Base-by-base conservation (phyloP, 2,113 vertebrate species). In the Sinosuthora webbiana region DNA sequence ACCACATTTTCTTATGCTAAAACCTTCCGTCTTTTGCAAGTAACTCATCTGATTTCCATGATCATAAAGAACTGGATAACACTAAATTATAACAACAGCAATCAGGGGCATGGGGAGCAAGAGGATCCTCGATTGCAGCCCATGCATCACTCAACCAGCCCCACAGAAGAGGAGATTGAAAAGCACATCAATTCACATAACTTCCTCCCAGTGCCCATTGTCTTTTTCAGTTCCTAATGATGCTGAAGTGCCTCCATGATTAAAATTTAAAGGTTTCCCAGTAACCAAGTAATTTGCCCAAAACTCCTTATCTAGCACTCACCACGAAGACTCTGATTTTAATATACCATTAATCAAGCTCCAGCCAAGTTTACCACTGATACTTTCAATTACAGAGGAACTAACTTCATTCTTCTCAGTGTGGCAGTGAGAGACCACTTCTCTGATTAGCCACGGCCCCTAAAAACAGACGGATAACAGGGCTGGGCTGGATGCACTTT, bases 321-420 rank as follows among this genome's bases (percentile, higher is more conserved):
- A 98, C 98, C 96, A 97, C 45, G 94, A 98, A 98, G 95, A 94
- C 76, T 96, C 97, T 98, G 98, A 98, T 98, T 98, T 98, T 98
- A 98, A 98, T 97, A 97, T 82, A 97, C 95, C 95, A 98, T 98
- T 98, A 98, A 98, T 98, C 98, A 98, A 98, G 97, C 97, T 98
- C 97, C 97, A 98, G 97, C 97, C 96, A 98, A 97, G 98, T 98
- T 98, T 97, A 98, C 97, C 83, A 97, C 94, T 81, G 97, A 97
- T 98, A 95, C 94, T 97, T 97, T 90, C 96, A 97, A 97, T 98
- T 98, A 96, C 52, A 81, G 87, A 86, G 59, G 89, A 92, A 86
- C 96, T 89, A 96, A 92, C 90, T 97, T 94, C 77, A 93, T 96
- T 81, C 94, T 91, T 94, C 94, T 87, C 96, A 84, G 81, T 84